phyloP scores from a whole-genome alignment of 2,888 invertebrate species.

The Acanthacorydalis orientalis region DNA sequence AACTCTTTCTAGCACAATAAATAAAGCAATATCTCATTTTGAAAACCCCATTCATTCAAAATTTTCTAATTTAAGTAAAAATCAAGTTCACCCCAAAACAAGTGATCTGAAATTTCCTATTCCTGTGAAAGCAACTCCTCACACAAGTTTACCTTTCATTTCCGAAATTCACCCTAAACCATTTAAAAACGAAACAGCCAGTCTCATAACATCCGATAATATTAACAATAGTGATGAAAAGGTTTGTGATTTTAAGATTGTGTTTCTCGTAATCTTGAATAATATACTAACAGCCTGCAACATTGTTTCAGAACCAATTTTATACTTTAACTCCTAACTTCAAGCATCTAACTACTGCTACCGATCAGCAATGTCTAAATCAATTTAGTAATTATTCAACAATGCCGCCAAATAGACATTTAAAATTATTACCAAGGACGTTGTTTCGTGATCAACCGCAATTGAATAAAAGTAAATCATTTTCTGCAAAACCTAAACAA shows the following conservation, averaged over 20 bases:
- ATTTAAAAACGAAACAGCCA: neutral
- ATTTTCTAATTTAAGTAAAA: too few species aligned
- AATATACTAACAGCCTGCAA: neutral
- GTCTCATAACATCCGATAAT: neutral
- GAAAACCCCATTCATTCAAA: too few species aligned
- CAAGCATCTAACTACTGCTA: constrained; percentile 42
- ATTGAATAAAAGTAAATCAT: constrained; percentile 24
- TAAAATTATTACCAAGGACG: constrained; percentile 27
- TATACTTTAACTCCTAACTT: constrained; percentile 32
- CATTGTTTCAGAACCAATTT: constrained; percentile 26
- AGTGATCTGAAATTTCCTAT: too few species aligned
- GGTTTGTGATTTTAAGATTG: neutral
- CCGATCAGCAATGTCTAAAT: constrained; percentile 15
- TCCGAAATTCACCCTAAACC: neutral
- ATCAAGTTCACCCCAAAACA: too few species aligned
- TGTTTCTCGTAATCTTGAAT: neutral
- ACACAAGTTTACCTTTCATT: too few species aligned
- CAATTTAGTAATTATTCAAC: constrained; percentile 22
- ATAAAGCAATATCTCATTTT: too few species aligned
- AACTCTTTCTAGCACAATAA: too few species aligned
- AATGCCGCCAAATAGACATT: constrained; percentile 35
- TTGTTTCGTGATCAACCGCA: constrained; percentile 23
- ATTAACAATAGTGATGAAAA: neutral
- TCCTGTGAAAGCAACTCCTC: too few species aligned
- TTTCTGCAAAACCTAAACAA: constrained; percentile 24